Conservation (phyloP, 2,888 invertebrate species). For the Noctua janthe region DNA sequence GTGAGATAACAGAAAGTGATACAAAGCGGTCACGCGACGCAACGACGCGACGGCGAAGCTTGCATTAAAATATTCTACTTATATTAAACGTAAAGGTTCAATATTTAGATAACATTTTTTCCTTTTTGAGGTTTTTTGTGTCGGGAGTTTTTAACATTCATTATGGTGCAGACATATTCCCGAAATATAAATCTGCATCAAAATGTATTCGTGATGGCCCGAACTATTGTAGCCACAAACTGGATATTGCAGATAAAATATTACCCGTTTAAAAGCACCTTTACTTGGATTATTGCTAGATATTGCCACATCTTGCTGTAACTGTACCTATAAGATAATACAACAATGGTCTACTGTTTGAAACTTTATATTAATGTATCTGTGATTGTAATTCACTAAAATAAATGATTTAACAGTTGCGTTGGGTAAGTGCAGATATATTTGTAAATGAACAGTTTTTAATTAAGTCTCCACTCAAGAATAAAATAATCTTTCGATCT, state of each 20-base stretch:
- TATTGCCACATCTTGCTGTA: neutral
- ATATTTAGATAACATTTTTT: neutral
- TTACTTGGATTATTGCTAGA: neutral
- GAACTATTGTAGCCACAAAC: neutral
- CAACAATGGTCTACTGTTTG: conserved; percentile 9
- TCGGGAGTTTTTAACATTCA: neutral
- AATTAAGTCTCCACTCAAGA: conserved; percentile 66
- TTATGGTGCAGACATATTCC: neutral
- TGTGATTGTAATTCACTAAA: conserved; percentile 18
- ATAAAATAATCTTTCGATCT: conserved; percentile 74
- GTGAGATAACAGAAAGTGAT: neutral
- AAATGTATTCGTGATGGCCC: neutral
- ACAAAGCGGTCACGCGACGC: no score
- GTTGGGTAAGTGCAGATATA: conserved; percentile 49
- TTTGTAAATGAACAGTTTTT: conserved; percentile 41
- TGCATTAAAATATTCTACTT: no score
- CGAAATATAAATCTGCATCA: neutral
- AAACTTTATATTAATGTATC: neutral
- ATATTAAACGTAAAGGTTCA: neutral
- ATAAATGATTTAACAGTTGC: conserved; percentile 59
- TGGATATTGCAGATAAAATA: neutral
- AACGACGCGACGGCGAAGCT: no score
- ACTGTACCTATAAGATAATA: neutral
- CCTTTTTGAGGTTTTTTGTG: neutral
- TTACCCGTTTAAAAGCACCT: neutral